Evolutionary conservation across 2,888 invertebrate species (phyloP), one percentile per base, ranked within the genome.

Genomic region (Thymelicus acteon): DNA sequence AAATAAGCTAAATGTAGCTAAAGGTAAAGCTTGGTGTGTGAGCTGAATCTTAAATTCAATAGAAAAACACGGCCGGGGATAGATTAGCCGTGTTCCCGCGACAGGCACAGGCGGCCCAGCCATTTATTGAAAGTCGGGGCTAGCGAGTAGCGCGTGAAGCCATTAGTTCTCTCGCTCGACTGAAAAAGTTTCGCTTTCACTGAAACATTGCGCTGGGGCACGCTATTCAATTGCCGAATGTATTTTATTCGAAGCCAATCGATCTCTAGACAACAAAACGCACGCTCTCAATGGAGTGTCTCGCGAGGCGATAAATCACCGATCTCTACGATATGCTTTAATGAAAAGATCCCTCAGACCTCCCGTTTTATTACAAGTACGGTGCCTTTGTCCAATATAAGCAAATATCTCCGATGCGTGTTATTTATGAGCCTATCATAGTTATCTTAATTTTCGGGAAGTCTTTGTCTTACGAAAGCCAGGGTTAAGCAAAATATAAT

Each of bases 191-290:
- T 92, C 91, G 89, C 84, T 83, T 81, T 81, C 83, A 78, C 83
- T 92, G 91, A 92, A 92, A 92, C 91, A 91, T 92, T 88, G 88
- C 87, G 85, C 85, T 74, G 80, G 81, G 82, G 82, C 80, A 84
- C 84, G 86, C 88, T 88, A 88, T 92, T 91, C 91, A 91, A 92
- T 92, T 92, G 90, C 84, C 80, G 85, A 90, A 90, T 89, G 89
- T 91, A 91, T 92, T 92, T 93, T 91, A 92, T 92, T 90, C 88
- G 81, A 79, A 84, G 79, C 87, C 91, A 88, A 92, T 93, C 92
- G 91, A 92, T 92, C 92, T 92, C 82, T 78, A 84, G 85, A 85
- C 89, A 90, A 90, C 90, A 90, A 91, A 91, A 92, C 89, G 89
- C 90, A 90, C 88, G 80, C 83, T 74, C 83, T 86, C 90, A 90